Base-by-base conservation (phyloP, 2,888 invertebrate species). In the Diaphora mendica region DNA sequence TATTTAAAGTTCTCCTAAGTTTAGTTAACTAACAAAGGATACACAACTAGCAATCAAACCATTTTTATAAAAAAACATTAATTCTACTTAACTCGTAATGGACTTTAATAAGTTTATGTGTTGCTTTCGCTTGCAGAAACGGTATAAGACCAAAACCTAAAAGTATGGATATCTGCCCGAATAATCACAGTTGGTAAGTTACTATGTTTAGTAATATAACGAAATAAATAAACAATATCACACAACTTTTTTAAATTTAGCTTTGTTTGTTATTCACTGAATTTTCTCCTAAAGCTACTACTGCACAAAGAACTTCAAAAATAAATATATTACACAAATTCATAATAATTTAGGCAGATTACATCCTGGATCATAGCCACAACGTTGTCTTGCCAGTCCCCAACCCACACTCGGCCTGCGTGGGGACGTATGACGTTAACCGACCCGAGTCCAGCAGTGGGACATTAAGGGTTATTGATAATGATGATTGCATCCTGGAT, bases 41-140 rank as follows among this genome's bases (percentile, higher is more conserved):
- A 30, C 5, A n/a, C 8, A 64, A 70, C 30, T 62, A 26, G 26
- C 9, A 39, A 0, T 44, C 39, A 39, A 39, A 3, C 44, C 44
- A 44, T 44, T 17, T 17, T 44, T 15, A 15, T 39, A 39, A 9
- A 9, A n/a, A 33, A 39, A 17, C 11, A 44, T 44, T 0, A 1
- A 8, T 51, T 51, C 0, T 8, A 11, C 11, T 1, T 1, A 44
- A 42, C 33, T 23, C 20, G 11, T 48, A 1, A 51, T 20, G 9
- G 30, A 23, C 17, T 44, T 44, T 3, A 44, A 42, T 42, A 42
- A 64, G 9, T 44, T n/a, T 71, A 26, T 66, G 20, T 33, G 65
- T 20, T n/a, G 15, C 15, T 30, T 72, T 15, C 9, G 62, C 13
- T 64, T 68, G 2, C 64, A 73, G 69, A n/a, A 65, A 73, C 23